Evolutionary conservation across 2,888 invertebrate genomes (phyloP).

Genomic region (Priocnemis perturbator): DNA sequence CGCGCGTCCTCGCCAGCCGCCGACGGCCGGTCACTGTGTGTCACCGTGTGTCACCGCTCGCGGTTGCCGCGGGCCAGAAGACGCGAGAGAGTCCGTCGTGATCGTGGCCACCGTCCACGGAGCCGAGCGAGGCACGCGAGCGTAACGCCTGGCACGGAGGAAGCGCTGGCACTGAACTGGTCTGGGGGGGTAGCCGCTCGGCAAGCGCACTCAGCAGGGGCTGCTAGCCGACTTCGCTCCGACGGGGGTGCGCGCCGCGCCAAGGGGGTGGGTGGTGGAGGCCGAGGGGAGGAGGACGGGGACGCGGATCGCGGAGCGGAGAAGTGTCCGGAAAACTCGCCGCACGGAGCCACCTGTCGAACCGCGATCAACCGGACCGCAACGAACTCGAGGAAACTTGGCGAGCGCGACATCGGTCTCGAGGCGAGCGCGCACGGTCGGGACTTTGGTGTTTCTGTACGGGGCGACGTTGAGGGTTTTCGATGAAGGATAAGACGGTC

Average conservation of each 20-base stretch:
- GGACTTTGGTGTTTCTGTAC: no score
- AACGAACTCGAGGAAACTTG: not conserved
- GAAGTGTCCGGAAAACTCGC: conserved; percentile 1
- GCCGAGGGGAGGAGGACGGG: conserved; percentile 20
- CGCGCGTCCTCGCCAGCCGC: no score
- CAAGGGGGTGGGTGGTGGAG: conserved; percentile 20
- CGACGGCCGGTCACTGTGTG: no score
- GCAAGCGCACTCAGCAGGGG: conserved; percentile 46
- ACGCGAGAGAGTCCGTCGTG: no score
- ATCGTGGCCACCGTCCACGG: no score
- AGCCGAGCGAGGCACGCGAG: not conserved
- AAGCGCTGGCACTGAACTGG: conserved; percentile 70
- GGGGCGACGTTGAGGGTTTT: no score
- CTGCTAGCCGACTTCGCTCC: conserved; percentile 36
- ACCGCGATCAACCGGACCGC: not conserved
- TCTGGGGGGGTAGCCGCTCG: conserved; percentile 59
- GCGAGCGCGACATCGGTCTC: no score
- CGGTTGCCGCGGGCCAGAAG: no score
- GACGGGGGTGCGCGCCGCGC: conserved; percentile 30
- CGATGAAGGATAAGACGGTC: no score
- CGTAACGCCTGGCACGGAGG: conserved; percentile 62
- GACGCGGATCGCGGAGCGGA: not conserved
- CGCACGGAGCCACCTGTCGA: conserved; percentile 5
- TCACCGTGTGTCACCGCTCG: no score
- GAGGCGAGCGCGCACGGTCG: no score